Evolutionary conservation across 2,113 vertebrate genomes (phyloP).

Genomic region (Saguinus imperator): DNA sequence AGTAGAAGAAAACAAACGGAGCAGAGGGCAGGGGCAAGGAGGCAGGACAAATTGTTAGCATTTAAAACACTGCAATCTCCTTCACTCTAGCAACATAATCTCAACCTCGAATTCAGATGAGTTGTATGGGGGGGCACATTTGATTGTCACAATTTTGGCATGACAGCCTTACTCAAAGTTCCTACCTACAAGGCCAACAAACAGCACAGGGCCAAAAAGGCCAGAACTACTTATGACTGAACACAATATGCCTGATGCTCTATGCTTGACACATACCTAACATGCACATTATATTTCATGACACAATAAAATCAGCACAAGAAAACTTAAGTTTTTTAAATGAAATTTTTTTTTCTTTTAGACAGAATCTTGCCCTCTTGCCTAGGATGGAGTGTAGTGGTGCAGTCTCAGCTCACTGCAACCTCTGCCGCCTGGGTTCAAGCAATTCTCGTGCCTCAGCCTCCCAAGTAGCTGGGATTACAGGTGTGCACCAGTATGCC

Average conservation of each 20-base stretch:
- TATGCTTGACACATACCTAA: not conserved
- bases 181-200: slow-evolving; percentile 35
- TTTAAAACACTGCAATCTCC: not conserved
- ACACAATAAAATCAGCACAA: slow-evolving; percentile 37
- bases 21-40: not conserved
- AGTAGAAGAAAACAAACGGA: not conserved
- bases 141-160: not conserved
- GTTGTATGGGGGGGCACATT: not conserved
- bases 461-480: not conserved
- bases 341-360: no score
- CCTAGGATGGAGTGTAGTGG: not conserved
- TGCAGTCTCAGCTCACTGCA: not conserved
- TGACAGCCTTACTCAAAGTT: not conserved
- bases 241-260: not conserved
- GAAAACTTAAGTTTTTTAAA: not conserved
- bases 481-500: not conserved
- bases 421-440: not conserved
- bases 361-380: not conserved
- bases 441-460: not conserved
- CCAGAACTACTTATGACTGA: slow-evolving; percentile 3
- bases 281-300: not conserved
- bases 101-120: not conserved
- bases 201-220: not conserved
- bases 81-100: not conserved
- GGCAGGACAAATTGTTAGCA: slow-evolving; percentile 29